Evolutionary conservation across 2,888 invertebrate species (phyloP).

Genomic region (Epinotia bilunana): DNA sequence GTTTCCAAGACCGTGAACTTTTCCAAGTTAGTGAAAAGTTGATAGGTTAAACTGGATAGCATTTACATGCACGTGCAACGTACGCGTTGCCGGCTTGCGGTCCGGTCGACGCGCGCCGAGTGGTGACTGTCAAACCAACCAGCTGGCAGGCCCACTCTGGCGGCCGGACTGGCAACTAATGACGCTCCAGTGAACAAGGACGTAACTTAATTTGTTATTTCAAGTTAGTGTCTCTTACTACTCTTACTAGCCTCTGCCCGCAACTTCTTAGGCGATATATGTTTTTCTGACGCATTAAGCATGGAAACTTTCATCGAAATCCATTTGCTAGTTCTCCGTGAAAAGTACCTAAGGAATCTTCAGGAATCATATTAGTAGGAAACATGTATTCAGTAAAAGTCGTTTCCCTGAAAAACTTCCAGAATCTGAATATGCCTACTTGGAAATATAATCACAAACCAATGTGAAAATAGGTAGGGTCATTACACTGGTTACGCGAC

Average conservation of each 20-base stretch:
- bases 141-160: slow-evolving; percentile 78
- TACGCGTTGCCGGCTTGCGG: slow-evolving; percentile 61
- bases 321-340: neutral
- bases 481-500: too few species aligned
- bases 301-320: neutral
- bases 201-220: slow-evolving; percentile 52
- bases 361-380: too few species aligned
- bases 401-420: too few species aligned
- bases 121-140: slow-evolving; percentile 72
- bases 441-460: too few species aligned
- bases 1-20: slow-evolving; percentile 52
- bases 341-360: too few species aligned
- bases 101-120: slow-evolving; percentile 68
- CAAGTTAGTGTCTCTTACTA: neutral
- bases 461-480: too few species aligned
- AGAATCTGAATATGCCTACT: too few species aligned
- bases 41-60: slow-evolving; percentile 67
- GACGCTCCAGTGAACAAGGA: slow-evolving; percentile 56
- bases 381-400: too few species aligned
- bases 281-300: too few species aligned
- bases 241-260: neutral
- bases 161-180: slow-evolving; percentile 76
- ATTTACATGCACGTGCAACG: slow-evolving; percentile 67
- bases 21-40: slow-evolving; percentile 66
- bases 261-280: neutral